phyloP scores from a whole-genome alignment of 1,140 invertebrate genomes.

The Coelopa frigida region DNA sequence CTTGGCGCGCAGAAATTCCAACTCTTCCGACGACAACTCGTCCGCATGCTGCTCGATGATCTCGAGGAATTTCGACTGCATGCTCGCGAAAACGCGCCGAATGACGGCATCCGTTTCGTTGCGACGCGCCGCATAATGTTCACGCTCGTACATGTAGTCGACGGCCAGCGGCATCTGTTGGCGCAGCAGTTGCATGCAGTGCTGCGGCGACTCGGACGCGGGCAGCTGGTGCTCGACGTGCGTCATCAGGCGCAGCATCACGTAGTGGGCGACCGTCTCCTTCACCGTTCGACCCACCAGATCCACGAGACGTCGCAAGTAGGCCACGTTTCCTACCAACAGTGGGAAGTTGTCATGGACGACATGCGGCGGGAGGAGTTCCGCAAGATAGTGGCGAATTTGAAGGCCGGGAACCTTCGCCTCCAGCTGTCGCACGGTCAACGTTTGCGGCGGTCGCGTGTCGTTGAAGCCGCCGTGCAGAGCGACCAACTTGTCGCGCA shows the following conservation, averaged over 20 bases:
- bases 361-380: no score
- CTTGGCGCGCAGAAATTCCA: neutral
- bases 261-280: neutral
- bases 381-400: no score
- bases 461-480: neutral
- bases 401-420: no score
- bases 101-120: conserved; percentile 1
- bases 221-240: conserved; percentile 2
- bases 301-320: neutral
- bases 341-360: neutral
- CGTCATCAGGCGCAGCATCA: conserved; percentile 2
- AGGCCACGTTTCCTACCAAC: neutral
- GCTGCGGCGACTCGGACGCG: neutral
- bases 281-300: neutral
- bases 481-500: neutral
- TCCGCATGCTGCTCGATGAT: neutral
- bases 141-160: conserved; percentile 9
- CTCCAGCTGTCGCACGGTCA: no score
- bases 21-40: neutral
- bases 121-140: neutral
- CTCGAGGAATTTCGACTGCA: neutral
- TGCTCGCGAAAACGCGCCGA: neutral
- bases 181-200: conserved; percentile 8
- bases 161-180: conserved; percentile 5
- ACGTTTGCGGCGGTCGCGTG: no score